Conservation (phyloP, 1,140 invertebrate species). For the Magallana gigas region DNA sequence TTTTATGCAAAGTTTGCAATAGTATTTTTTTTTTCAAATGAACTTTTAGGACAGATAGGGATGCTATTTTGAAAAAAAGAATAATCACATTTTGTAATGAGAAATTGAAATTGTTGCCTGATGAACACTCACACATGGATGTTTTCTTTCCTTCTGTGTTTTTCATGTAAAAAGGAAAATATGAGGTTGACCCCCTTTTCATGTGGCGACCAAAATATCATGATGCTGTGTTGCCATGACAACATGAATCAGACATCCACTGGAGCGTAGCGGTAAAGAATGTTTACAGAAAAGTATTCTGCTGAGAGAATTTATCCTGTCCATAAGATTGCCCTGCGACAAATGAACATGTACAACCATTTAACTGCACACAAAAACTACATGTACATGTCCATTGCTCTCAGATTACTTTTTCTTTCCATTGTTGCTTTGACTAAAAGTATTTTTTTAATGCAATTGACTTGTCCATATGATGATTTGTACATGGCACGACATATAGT, state of each 20-base stretch:
- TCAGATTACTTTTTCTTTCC: too few species aligned
- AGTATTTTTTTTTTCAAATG: neutral
- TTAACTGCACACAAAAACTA: neutral
- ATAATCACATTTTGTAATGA: neutral
- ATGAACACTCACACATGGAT: constrained; percentile 30
- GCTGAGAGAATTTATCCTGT: constrained; percentile 29
- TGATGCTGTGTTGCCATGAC: constrained; percentile 36
- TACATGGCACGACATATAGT: too few species aligned
- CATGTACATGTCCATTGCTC: neutral
- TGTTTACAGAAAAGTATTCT: constrained; percentile 34
- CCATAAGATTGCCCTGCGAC: neutral
- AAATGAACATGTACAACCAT: neutral
- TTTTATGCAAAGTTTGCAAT: neutral
- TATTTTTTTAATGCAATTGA: too few species aligned
- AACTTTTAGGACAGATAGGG: neutral
- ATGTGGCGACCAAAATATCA: constrained; percentile 30
- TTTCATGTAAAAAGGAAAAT: constrained; percentile 37
- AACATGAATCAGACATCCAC: constrained; percentile 37
- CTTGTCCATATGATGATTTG: too few species aligned
- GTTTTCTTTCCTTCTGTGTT: constrained; percentile 36
- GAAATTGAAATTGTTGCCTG: constrained; percentile 9
- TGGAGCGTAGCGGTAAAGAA: constrained; percentile 36
- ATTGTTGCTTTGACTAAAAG: too few species aligned
- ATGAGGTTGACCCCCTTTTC: constrained; percentile 29
- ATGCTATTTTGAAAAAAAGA: neutral